Percentiles rank a stretch among this genome's conserved stretches.
Evolutionary conservation across 2,113 vertebrate genomes (phyloP).

Genomic region (Nyctereutes procyonoides): DNA sequence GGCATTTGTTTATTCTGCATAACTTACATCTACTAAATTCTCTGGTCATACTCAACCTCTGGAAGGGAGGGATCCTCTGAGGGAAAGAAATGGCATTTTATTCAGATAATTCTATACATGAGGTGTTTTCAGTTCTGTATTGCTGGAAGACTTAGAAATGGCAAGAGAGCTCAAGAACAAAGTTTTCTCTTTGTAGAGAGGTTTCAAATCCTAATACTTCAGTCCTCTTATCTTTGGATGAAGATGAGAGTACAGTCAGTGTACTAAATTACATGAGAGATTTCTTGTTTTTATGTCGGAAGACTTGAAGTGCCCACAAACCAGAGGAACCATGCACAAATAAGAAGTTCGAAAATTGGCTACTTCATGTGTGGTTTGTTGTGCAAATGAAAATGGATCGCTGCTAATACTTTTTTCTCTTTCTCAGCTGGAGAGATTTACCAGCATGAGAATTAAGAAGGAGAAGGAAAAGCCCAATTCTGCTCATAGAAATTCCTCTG

Average conservation of each 20-base stretch:
- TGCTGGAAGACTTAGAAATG: slow-evolving; percentile 6
- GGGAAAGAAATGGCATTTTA: slow-evolving; percentile 3
- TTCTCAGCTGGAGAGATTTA: slow-evolving; percentile 93
- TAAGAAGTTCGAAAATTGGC: not conserved
- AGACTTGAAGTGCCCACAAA: slow-evolving; percentile 19
- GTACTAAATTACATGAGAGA: slow-evolving; percentile 17
- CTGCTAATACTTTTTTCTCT: slow-evolving; percentile 69
- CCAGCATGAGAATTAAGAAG: slow-evolving; percentile 95
- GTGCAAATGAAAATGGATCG: slow-evolving; percentile 2
- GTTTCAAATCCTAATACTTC: slow-evolving; percentile 29
- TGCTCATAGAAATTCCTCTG: slow-evolving; percentile 90
- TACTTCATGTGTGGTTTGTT: slow-evolving; percentile 44
- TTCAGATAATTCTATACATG: not conserved
- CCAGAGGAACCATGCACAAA: not conserved
- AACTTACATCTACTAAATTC: slow-evolving; percentile 14
- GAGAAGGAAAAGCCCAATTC: slow-evolving; percentile 91
- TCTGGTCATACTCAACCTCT: not conserved
- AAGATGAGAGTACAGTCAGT: not conserved
- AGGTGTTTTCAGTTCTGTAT: slow-evolving; percentile 45
- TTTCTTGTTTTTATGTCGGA: slow-evolving; percentile 52
- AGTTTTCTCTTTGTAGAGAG: slow-evolving; percentile 39
- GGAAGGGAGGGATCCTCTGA: not conserved
- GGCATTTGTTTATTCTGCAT: slow-evolving; percentile 20
- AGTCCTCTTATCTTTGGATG: slow-evolving; percentile 10
- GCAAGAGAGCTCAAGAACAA: not conserved